Evolutionary conservation across 2,888 invertebrate genomes (phyloP).

Genomic region (Scaptomyza caliginosa): DNA sequence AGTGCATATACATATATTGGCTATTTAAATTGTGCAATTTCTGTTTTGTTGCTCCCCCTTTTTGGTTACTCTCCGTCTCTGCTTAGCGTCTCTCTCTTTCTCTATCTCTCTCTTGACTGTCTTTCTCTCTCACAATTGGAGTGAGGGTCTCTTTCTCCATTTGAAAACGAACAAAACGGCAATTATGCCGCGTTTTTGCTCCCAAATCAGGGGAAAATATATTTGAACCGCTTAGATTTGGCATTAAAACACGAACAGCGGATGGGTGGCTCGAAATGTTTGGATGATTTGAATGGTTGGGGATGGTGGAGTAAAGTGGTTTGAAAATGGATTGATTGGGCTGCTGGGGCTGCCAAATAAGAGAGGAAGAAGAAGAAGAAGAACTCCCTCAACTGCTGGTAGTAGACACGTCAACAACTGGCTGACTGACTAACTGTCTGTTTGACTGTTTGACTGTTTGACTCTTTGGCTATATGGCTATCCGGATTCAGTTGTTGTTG

Average conservation of each 20-base stretch:
- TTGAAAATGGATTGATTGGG: conserved; percentile 63
- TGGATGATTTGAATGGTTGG: conserved; percentile 15
- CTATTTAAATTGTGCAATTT: conserved; percentile 72
- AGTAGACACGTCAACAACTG: conserved; percentile 47
- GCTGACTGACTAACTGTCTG: conserved; percentile 21
- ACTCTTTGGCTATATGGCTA: conserved; percentile 22
- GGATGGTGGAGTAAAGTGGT: conserved; percentile 31
- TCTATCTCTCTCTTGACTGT: not conserved
- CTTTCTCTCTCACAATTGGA: not conserved
- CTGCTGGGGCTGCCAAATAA: conserved; percentile 29
- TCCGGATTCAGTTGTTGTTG: conserved; percentile 35
- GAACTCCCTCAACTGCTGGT: conserved; percentile 11
- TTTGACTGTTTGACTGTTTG: conserved; percentile 9
- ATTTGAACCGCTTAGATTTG: conserved; percentile 79
- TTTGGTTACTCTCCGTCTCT: conserved; percentile 13
- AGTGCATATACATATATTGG: conserved; percentile 30
- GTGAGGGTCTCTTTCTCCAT: conserved; percentile 5
- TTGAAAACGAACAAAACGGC: conserved; percentile 69
- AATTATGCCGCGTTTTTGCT: conserved; percentile 78
- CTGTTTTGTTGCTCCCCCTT: conserved; percentile 41
- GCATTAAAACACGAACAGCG: conserved; percentile 62
- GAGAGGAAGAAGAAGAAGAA: not conserved
- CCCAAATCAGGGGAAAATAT: conserved; percentile 73
- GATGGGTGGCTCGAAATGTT: conserved; percentile 14
- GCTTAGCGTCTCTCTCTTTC: not conserved